Percentiles rank a stretch among this genome's conserved stretches.
Evolutionary conservation across 2,797 vertebrate species (phyloP).

Genomic region (Melanotaenia maccullochi): DNA sequence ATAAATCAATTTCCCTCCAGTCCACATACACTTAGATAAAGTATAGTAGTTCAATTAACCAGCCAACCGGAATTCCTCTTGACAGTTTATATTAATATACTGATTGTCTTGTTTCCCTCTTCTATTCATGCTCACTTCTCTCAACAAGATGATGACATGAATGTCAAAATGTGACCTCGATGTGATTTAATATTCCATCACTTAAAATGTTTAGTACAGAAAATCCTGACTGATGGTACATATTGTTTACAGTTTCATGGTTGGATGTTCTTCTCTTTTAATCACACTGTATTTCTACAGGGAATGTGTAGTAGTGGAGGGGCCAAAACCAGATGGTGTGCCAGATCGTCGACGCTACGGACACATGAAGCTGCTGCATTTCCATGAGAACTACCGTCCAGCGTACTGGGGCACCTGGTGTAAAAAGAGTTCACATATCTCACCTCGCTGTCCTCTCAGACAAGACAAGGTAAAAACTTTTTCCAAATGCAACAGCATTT

Average conservation of each 20-base stretch:
- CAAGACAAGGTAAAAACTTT: conserved; percentile 86
- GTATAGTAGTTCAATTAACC: too few relatives aligned
- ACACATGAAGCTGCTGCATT: conserved; percentile 96
- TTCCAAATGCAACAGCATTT: not conserved
- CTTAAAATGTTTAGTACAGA: not conserved
- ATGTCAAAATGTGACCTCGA: not conserved
- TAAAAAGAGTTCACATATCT: conserved; percentile 84
- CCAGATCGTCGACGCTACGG: conserved; percentile 87
- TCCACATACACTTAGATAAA: too few relatives aligned
- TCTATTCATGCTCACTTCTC: not conserved
- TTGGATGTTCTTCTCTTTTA: not conserved
- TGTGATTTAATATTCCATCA: not conserved
- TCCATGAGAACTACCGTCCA: conserved; percentile 94
- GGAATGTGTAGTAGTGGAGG: conserved; percentile 81
- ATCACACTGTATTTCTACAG: conserved; percentile 63
- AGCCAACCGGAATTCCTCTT: not conserved
- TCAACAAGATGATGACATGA: not conserved
- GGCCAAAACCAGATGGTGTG: conserved; percentile 71
- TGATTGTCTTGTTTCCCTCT: not conserved
- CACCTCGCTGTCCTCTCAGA: conserved; percentile 86
- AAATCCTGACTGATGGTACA: too few relatives aligned
- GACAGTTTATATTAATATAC: too few relatives aligned
- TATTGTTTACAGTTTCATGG: too few relatives aligned
- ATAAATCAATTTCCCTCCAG: too few relatives aligned
- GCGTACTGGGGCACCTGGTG: conserved; percentile 99